Percentiles rank a stretch among this genome's conserved stretches.
Conservation (phyloP, 1,140 invertebrate genomes). For the Trichoplusia ni region DNA sequence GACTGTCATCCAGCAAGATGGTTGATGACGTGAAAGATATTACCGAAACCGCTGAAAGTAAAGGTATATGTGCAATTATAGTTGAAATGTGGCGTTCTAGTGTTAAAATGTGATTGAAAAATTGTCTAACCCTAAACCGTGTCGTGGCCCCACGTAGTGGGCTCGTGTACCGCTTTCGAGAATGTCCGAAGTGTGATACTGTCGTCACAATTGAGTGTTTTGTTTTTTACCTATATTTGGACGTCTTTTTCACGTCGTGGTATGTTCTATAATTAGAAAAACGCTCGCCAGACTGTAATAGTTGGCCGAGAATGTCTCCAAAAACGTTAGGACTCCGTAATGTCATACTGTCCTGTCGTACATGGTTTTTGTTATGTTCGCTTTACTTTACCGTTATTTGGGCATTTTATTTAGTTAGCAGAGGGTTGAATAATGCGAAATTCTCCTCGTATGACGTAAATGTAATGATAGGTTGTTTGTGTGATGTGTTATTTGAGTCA, state of each 20-base stretch:
- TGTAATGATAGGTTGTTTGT: constrained; percentile 32
- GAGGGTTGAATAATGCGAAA: constrained; percentile 18
- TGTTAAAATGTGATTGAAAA: constrained; percentile 76
- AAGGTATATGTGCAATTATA: constrained; percentile 78
- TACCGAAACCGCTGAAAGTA: constrained; percentile 79
- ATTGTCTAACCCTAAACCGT: constrained; percentile 77
- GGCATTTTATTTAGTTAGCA: constrained; percentile 41
- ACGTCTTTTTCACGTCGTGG: constrained; percentile 75
- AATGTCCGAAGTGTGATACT: constrained; percentile 71
- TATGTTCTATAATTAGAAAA: constrained; percentile 78
- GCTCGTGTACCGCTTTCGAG: constrained; percentile 72
- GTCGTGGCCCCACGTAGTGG: constrained; percentile 79
- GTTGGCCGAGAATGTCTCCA: constrained; percentile 63
- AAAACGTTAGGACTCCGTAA: constrained; percentile 45
- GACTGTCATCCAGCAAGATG: constrained; percentile 80
- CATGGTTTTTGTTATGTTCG: constrained; percentile 48
- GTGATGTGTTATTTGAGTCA: constrained; percentile 38
- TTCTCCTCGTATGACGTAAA: constrained; percentile 33
- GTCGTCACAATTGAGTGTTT: constrained; percentile 69
- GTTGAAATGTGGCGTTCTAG: constrained; percentile 73
- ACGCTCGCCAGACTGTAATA: constrained; percentile 61
- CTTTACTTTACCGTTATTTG: constrained; percentile 56
- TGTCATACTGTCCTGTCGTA: constrained; percentile 52
- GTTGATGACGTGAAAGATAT: constrained; percentile 80
- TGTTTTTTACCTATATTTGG: constrained; percentile 77